phyloP scores from a whole-genome alignment of 2,888 invertebrate genomes.

The Drosophila hamatofila region DNA sequence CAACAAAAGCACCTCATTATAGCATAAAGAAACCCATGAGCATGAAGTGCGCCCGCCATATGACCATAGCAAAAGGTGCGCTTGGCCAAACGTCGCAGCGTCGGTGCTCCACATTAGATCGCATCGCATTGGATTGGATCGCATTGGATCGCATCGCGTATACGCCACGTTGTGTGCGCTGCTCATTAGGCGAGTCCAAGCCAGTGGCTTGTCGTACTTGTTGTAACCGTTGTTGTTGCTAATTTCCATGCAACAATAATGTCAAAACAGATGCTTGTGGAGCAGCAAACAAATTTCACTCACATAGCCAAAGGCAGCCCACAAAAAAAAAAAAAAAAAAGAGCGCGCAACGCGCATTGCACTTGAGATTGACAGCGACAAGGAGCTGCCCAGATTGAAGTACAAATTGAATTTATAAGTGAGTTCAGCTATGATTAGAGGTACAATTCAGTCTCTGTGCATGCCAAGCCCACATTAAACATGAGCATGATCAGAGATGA shows the following conservation, averaged over 20 bases:
- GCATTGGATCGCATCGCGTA: slow-evolving; percentile 47
- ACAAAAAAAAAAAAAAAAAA: too few relatives aligned
- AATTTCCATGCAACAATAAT: slow-evolving; percentile 49
- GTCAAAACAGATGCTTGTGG: slow-evolving; percentile 45
- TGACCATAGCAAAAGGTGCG: slow-evolving; percentile 46
- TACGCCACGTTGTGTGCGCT: slow-evolving; percentile 56
- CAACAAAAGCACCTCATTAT: slow-evolving; percentile 13
- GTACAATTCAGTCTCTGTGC: neutral
- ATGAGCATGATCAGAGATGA: slow-evolving; percentile 1
- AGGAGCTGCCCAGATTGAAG: slow-evolving; percentile 37
- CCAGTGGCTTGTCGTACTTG: slow-evolving; percentile 3
- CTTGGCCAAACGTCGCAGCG: slow-evolving; percentile 34
- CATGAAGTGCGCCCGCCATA: slow-evolving; percentile 56
- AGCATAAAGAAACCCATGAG: slow-evolving; percentile 39
- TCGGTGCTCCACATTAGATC: slow-evolving; percentile 29
- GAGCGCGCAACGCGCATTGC: slow-evolving; percentile 48
- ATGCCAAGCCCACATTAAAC: slow-evolving; percentile 20
- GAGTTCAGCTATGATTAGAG: neutral
- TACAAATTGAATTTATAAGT: slow-evolving; percentile 43
- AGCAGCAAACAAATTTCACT: slow-evolving; percentile 43
- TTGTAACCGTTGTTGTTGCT: slow-evolving; percentile 37
- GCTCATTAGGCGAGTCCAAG: slow-evolving; percentile 68
- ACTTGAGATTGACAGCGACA: slow-evolving; percentile 55
- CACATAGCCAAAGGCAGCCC: slow-evolving; percentile 18
- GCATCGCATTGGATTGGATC: slow-evolving; percentile 12